Evolutionary conservation across 2,888 invertebrate genomes (phyloP), one percentile per base, ranked within the genome.

Genomic region (Ommatoiulus sabulosus): DNA sequence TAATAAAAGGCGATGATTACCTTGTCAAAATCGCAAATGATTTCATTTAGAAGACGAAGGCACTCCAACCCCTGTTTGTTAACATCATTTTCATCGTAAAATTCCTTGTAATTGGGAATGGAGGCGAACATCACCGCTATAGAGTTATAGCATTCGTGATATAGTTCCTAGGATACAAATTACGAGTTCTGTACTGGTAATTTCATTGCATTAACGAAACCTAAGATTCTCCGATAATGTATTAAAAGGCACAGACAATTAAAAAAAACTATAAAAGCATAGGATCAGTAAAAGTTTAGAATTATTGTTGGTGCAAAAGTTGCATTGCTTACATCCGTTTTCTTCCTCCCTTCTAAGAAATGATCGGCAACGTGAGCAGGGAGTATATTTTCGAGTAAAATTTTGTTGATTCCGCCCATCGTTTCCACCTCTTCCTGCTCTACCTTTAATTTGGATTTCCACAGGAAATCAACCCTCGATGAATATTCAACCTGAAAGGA

Each of bases 81-180:
- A 90, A 98, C 97, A 92, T 98, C 98, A n/a, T 96, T 98, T 92
- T 98, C 98, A 91, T 97, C 97, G 92, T 98, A 98, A 93, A 98
- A 98, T 93, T 98, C 98, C 92, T 97, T 97, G 93, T 98, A 99
- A 93, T 99, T 98, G 6, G 99, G 98, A 91, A 99, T 99, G 0
- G 98, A 98, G 0, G 99, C 98, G 92, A 99, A 99, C 98, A 99
- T 98, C 8, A 99, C 99, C 0, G 97, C 97, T 89, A 99, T 97
- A 91, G 96, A 96, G 20, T 96, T 96, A 93, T 99, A 99, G 84
- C 97, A 94, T 92, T 99, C 97, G 92, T 98, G 98, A 93, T 99
- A 99, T 0, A 99, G 93, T 90, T 98, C 98, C 94, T 98, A 94
- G 35, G 35, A 43, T 15, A 35, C 43, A 85, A 17, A 44, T 15